These are phyloP conservation scores for Aselliscus stoliczkanus DNA, from an alignment of 2,797 vertebrate genomes.

Conservation along the genomic window DNA sequence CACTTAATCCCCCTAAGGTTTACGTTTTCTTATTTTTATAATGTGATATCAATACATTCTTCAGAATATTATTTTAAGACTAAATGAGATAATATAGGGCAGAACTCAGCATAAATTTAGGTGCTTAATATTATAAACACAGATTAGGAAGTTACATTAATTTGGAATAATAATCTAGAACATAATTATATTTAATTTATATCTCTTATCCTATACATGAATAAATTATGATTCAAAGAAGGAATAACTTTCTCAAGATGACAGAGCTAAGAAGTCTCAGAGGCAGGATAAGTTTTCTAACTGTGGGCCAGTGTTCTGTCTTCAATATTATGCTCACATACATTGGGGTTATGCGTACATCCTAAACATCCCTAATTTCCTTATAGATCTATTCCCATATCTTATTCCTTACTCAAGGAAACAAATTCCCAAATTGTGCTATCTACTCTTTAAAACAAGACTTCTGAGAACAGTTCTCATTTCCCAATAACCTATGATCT, in stretches of 20 bases:
- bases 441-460: background rate
- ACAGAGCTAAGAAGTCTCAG: background rate
- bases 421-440: background rate
- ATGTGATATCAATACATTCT: background rate
- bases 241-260: background rate
- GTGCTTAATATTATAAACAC: background rate
- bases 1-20: background rate
- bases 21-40: slow-evolving; percentile 23
- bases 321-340: background rate
- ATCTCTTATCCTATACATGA: background rate
- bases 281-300: background rate
- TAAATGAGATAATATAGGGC: slow-evolving; percentile 23
- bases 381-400: background rate
- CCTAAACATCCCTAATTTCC: background rate
- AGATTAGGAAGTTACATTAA: slow-evolving; percentile 9
- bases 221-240: background rate
- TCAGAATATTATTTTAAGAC: slow-evolving; percentile 7
- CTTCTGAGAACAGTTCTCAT: background rate
- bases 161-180: slow-evolving; percentile 19
- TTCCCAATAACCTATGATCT: background rate
- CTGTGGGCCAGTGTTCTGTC: background rate
- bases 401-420: background rate
- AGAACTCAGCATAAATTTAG: background rate
- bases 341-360: background rate
- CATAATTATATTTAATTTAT: slow-evolving; percentile 24